Conservation (phyloP, 2,797 vertebrate species). For the Urocyon cinereoargenteus region DNA sequence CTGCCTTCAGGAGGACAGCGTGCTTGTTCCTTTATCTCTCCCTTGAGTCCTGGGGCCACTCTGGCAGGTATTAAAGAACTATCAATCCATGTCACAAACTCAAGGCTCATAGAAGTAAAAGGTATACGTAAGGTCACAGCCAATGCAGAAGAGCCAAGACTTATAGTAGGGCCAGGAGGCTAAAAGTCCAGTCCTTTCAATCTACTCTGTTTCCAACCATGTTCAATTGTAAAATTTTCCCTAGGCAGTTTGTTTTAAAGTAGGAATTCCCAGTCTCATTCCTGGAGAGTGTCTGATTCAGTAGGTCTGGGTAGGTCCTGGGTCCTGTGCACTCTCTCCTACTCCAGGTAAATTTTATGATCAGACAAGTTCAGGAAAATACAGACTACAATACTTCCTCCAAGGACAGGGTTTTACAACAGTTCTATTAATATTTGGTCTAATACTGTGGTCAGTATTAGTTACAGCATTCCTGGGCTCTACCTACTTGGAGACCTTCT, state of each 20-base stretch:
- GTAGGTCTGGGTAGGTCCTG: constrained; percentile 19
- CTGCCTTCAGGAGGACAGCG: background rate
- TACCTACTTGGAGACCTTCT: background rate
- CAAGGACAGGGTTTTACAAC: constrained; percentile 1
- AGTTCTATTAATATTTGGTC: background rate
- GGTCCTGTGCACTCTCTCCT: background rate
- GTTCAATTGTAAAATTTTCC: constrained; percentile 59
- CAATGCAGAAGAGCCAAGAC: background rate
- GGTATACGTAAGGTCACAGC: background rate
- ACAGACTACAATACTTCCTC: constrained; percentile 13
- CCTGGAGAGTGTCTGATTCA: constrained; percentile 47
- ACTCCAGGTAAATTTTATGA: constrained; percentile 6
- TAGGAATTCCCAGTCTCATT: constrained; percentile 34
- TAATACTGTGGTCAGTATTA: background rate
- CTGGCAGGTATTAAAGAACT: background rate
- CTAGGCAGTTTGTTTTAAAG: constrained; percentile 5
- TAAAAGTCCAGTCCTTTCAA: background rate
- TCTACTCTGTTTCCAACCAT: background rate
- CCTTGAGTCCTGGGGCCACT: background rate
- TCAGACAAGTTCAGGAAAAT: constrained; percentile 55
- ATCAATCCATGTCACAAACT: background rate
- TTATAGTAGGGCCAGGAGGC: background rate
- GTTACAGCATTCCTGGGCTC: background rate
- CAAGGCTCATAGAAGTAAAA: background rate
- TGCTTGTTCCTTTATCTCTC: background rate